A percentile compares a stretch with the other conserved stretches of the same genome.
phyloP scores from a whole-genome alignment of 2,888 invertebrate species.

The Scaptomyza polygonia region DNA sequence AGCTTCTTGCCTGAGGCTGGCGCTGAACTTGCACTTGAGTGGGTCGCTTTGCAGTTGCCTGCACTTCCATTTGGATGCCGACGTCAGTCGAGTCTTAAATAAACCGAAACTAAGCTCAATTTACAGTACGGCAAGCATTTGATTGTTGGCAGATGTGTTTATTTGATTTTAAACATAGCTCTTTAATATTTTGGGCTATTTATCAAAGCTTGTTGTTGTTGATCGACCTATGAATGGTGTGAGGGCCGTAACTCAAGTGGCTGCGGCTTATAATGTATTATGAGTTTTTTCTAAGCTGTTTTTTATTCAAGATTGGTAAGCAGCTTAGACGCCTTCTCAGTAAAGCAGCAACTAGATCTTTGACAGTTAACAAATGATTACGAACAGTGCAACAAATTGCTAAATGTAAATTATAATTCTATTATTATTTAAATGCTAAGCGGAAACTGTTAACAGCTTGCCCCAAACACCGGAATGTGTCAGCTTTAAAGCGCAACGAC shows the following conservation, averaged over 20 bases:
- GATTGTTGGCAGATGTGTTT: conserved; percentile 77
- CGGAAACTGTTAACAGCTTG: conserved; percentile 71
- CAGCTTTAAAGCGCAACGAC: conserved; percentile 60
- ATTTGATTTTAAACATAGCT: conserved; percentile 79
- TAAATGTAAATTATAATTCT: conserved; percentile 77
- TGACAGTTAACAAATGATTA: conserved; percentile 81
- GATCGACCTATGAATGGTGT: conserved; percentile 12
- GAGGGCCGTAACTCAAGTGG: conserved; percentile 51
- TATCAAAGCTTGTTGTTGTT: conserved; percentile 42
- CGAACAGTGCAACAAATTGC: conserved; percentile 79
- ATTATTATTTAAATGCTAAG: conserved; percentile 76
- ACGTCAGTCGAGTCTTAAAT: conserved; percentile 60
- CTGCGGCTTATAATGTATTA: conserved; percentile 43
- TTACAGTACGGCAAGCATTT: conserved; percentile 77
- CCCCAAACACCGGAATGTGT: conserved; percentile 35
- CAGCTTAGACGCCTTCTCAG: conserved; percentile 74
- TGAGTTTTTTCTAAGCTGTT: conserved; percentile 33
- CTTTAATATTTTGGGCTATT: conserved; percentile 75
- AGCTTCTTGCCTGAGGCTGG: conserved; percentile 66
- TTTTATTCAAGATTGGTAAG: conserved; percentile 49
- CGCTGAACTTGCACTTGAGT: conserved; percentile 57
- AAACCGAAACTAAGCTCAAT: conserved; percentile 74
- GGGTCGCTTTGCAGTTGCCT: conserved; percentile 60
- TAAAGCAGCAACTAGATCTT: conserved; percentile 37
- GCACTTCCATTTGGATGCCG: conserved; percentile 56